These are phyloP conservation scores for Palythoa grandiflora DNA, from an alignment of 92 coral and sea anemone species.

Conservation along the genomic window DNA sequence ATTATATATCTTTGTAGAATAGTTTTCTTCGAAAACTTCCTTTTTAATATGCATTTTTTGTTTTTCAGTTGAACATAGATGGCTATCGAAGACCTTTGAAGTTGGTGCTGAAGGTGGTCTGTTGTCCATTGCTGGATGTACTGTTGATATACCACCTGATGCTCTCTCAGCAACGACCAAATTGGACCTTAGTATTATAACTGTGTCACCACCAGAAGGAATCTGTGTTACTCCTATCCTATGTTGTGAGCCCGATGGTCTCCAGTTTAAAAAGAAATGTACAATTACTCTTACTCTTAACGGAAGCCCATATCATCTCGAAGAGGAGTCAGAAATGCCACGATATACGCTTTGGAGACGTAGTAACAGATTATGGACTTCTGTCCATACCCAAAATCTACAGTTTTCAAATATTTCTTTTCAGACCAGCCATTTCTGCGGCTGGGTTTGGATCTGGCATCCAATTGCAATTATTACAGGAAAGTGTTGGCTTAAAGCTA, in stretches of 20 bases:
- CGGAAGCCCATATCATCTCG: conserved; percentile 14
- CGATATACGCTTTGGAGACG: background rate
- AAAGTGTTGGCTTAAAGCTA: conserved; percentile 1
- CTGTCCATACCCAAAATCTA: background rate
- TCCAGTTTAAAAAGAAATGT: background rate
- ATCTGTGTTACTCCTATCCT: conserved; percentile 19
- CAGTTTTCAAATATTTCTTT: background rate
- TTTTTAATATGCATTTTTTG: background rate
- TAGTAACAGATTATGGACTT: background rate
- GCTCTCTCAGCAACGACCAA: background rate
- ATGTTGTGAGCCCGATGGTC: background rate
- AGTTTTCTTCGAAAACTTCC: too few relatives aligned
- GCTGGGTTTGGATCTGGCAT: background rate
- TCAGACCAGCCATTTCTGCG: background rate
- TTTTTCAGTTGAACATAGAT: background rate
- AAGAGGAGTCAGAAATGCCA: background rate
- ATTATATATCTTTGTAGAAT: too few relatives aligned
- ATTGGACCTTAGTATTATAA: background rate
- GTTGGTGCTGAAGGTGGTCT: background rate
- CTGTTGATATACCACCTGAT: background rate
- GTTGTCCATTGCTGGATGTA: background rate
- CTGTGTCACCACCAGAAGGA: conserved; percentile 3
- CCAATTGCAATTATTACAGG: background rate
- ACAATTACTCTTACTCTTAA: background rate
- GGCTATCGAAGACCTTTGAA: background rate